Evolutionary conservation across 2,797 vertebrate species (phyloP), one percentile per base, ranked within the genome.

Genomic region (Anguilla marmorata): DNA sequence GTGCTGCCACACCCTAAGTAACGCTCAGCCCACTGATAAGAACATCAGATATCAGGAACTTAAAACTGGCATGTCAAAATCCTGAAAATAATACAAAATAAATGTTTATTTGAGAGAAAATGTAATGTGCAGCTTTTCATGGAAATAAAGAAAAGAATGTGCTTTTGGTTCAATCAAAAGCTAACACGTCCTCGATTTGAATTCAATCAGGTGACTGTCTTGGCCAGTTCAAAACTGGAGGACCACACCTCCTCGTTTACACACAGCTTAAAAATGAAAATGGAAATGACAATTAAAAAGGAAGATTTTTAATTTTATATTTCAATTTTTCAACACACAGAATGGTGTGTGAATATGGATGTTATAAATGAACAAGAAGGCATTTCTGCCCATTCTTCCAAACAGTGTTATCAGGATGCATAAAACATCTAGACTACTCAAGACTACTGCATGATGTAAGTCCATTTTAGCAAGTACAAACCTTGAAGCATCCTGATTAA

Each of bases 401-500:
- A 5, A 8, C 27, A 74, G 27, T 37, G 9, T 41, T 76, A 76
- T 37, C 72, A 37, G 16, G 12, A 76, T 16, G 33, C 9, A 11
- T 16, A 72, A 8, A 72, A 66, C 21, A 5, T 3, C 63, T 0
- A 66, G 8, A 33, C 16, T 19, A 76, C 33, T 86, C 45, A 69
- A 50, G 24, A 48, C 56, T 24, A 45, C 69, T 69, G 60, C 66
- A 45, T 37, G n/a, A 24, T 86, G 7, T 58, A 60, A 63, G 14
- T 56, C 37, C 54, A 87, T 74, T 69, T 30, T 24, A 86, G 88
- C 86, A 86, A 88, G 84, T 24, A 85, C 63, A 56, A 84, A 54
- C 86, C 86, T 37, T 60, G 30, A 88, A 85, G 89, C 89, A 87
- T 85, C 87, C 80, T 85, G 63, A 84, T 86, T 85, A 90, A 84